Evolutionary conservation across 2,888 invertebrate species (phyloP), one percentile per base, ranked within the genome.

Genomic region (Petrolisthes cinctipes): DNA sequence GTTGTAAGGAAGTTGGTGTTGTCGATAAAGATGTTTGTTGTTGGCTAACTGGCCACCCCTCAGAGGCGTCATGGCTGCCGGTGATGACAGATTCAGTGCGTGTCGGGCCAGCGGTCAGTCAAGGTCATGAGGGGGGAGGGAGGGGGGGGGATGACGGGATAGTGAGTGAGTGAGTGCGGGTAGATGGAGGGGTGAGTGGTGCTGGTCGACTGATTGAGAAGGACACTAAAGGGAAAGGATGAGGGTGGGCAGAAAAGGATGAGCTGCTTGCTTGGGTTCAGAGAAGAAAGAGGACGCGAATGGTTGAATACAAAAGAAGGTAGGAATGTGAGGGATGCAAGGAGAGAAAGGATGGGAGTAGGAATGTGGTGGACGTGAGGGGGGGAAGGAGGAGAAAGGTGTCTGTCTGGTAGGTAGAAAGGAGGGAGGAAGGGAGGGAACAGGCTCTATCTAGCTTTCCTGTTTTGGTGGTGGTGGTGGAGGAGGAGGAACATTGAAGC

Each of bases 101-200:
- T 71, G 71, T 71, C 20, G 73, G 81, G 71, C 51, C 54, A 78
- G 87, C 87, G 87, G 83, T 84, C 87, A 88, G 54, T 80, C 87
- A 88, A 88, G 87, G 87, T 88, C 87, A 75, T n/a, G 83, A 75
- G 11, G 51, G n/a, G 51, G 73, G 68, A n/a, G 56, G 83, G 53
- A 23, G 61, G 82, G 23, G 86, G 4, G 37, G 56, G 51, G 73
- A 53, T 37, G 82, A 11, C 6, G 20, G 80, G 56, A 56, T 20
- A 71, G 71, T 71, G 71, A n/a, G 71, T 11, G 71, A 6, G 61
- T 61, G 61, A 14, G 61, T 61, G 61, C 17, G 61, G 11, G 71
- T 71, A n/a, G 20, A 20, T 71, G 71, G 71, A 71, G 20, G 20
- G n/a, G 71, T n/a, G 14, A 71, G 71, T 11, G 20, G 71, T 14